Percentiles rank a stretch among this genome's conserved stretches.
Conservation (phyloP, 35 echinoderm and acorn worm genomes). For the Anneissia japonica region DNA sequence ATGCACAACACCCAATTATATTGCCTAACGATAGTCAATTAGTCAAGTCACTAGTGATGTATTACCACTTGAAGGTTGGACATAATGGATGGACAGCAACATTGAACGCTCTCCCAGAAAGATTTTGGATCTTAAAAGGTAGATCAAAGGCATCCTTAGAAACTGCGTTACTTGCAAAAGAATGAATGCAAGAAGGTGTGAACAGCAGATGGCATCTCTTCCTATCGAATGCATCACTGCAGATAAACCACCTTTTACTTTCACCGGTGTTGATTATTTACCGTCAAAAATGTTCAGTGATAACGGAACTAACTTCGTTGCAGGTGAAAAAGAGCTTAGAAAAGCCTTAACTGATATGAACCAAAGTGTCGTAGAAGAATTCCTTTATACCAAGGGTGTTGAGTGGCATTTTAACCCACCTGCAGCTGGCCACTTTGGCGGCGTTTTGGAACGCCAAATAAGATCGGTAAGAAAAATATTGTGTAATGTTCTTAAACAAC, state of each 20-base stretch:
- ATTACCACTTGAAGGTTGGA: slow-evolving; percentile 25
- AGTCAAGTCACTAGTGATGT: not conserved
- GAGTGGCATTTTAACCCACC: slow-evolving; percentile 11
- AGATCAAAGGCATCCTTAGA: slow-evolving; percentile 19
- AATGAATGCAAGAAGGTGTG: not conserved
- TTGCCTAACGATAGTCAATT: not conserved
- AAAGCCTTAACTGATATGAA: not conserved
- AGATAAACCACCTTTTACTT: slow-evolving; percentile 24
- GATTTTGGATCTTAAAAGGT: slow-evolving; percentile 39
- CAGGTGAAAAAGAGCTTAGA: not conserved
- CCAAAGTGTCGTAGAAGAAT: not conserved
- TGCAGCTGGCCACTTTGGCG: slow-evolving; percentile 7
- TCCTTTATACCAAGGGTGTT: not conserved
- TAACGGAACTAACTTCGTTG: not conserved
- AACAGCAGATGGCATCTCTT: slow-evolving; percentile 27
- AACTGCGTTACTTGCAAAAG: slow-evolving; percentile 11
- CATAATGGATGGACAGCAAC: slow-evolving; percentile 24
- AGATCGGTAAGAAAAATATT: not conserved
- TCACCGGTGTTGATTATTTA: slow-evolving; percentile 25
- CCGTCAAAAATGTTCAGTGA: not conserved
- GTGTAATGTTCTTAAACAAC: not conserved
- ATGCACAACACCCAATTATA: not conserved
- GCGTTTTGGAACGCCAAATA: slow-evolving; percentile 11
- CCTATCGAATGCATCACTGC: not conserved
- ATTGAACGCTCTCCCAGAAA: slow-evolving; percentile 14